A percentile compares a stretch with the other conserved stretches of the same genome.
These are phyloP conservation scores for Sycon ciliatum DNA, from an alignment of 37 sponge, comb jelly and placozoan genomes.

Conservation along the genomic window DNA sequence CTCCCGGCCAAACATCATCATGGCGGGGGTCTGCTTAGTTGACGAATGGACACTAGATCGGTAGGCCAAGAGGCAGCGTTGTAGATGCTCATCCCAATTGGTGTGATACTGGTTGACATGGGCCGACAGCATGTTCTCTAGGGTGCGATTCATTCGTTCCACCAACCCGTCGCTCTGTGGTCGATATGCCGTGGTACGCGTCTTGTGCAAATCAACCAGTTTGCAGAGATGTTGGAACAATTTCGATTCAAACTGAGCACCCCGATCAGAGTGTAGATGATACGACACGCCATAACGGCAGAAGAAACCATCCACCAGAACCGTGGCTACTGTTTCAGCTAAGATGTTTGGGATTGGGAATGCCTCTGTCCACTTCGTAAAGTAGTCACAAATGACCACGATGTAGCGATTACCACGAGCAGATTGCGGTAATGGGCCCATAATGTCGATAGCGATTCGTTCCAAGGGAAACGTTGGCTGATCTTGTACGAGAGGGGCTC, in stretches of 20 bases:
- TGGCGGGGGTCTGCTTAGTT: constrained; percentile 19
- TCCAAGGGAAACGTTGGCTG: too few species aligned
- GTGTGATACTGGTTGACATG: constrained; percentile 15
- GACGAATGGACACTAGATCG: constrained; percentile 16
- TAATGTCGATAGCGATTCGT: constrained; percentile 14
- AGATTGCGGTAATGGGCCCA: neutral
- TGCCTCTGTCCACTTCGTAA: constrained; percentile 1
- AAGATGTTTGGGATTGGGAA: neutral
- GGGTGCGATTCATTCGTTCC: constrained; percentile 32
- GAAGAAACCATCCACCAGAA: neutral
- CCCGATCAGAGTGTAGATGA: constrained; percentile 32
- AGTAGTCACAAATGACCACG: neutral
- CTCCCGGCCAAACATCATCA: constrained; percentile 20
- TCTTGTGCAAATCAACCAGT: constrained; percentile 12
- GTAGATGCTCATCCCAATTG: constrained; percentile 26
- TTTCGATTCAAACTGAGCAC: constrained; percentile 20
- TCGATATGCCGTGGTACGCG: constrained; percentile 27
- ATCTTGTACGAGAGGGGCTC: too few species aligned
- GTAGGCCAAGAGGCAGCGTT: constrained; percentile 21
- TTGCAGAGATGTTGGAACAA: constrained; percentile 20
- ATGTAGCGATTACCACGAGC: neutral
- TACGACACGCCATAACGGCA: constrained; percentile 19
- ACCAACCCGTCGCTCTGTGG: constrained; percentile 41
- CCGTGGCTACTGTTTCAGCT: neutral
- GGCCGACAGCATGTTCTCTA: constrained; percentile 13